Evolutionary conservation across 2,113 vertebrate genomes (phyloP).

Genomic region (Erythrocercus mccallii): DNA sequence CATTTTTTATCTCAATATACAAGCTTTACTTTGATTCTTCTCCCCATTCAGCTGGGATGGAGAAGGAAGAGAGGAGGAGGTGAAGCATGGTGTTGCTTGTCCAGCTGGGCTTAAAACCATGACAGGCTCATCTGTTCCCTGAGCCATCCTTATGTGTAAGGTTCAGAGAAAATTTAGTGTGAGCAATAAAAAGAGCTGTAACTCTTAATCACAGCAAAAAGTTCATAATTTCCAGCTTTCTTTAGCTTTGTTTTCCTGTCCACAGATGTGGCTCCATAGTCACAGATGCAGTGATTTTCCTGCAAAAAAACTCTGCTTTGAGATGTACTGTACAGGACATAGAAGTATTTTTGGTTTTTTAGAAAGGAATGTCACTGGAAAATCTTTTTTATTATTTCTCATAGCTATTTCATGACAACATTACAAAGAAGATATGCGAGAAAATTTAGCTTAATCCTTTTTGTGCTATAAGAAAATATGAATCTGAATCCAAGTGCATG

Average conservation of each 20-base stretch:
- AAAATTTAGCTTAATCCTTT: neutral
- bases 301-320: neutral
- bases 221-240: neutral
- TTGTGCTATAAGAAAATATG: neutral
- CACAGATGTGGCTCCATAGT: neutral
- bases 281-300: neutral
- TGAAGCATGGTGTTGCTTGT: neutral
- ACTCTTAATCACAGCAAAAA: neutral
- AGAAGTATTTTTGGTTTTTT: neutral
- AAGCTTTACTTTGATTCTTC: neutral
- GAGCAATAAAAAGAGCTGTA: neutral
- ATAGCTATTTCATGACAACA: neutral
- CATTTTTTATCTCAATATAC: neutral
- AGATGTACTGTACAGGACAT: neutral
- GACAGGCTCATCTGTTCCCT: neutral
- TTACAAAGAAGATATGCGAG: neutral
- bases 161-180: neutral
- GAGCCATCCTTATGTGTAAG: fast-evolving
- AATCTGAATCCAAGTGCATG: neutral
- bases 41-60: neutral
- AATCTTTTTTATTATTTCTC: neutral
- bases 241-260: neutral
- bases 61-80: neutral
- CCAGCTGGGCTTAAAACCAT: neutral
- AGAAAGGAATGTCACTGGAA: neutral